Conservation (phyloP, 2,888 invertebrate species). For the Blastobasis adustella region DNA sequence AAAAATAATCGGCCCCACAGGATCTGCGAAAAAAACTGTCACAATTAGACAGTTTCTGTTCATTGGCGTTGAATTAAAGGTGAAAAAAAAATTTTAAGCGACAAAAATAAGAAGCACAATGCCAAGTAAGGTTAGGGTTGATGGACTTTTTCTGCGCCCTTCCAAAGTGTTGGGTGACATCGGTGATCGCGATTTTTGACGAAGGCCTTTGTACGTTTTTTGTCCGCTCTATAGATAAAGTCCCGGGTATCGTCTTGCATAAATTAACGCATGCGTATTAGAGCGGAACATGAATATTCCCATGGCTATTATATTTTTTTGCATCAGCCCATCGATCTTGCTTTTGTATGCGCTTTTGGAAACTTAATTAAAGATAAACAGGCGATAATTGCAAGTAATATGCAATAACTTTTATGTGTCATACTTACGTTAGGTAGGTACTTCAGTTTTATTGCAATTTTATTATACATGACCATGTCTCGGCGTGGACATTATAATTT, state of each 20-base stretch:
- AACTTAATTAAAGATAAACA: not conserved
- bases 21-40: slow-evolving; percentile 63
- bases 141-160: slow-evolving; percentile 40
- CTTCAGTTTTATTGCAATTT: not conserved
- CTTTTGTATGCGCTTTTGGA: no score
- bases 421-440: not conserved
- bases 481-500: no score
- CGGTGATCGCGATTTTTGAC: slow-evolving; percentile 62
- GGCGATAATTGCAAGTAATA: not conserved
- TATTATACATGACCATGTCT: no score
- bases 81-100: slow-evolving; percentile 61
- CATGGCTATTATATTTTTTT: slow-evolving; percentile 50
- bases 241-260: slow-evolving; percentile 63
- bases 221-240: slow-evolving; percentile 23
- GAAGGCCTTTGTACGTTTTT: slow-evolving; percentile 53
- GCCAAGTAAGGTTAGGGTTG: slow-evolving; percentile 67
- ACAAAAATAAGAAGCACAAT: slow-evolving; percentile 67
- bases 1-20: slow-evolving; percentile 70
- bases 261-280: slow-evolving; percentile 58
- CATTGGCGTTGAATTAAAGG: slow-evolving; percentile 44
- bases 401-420: not conserved
- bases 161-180: slow-evolving; percentile 64
- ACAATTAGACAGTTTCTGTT: slow-evolving; percentile 72
- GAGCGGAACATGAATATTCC: slow-evolving; percentile 64
- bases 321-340: no score